phyloP scores from a whole-genome alignment of 37 sponge, comb jelly and placozoan species.

The Spongilla lacustris region DNA sequence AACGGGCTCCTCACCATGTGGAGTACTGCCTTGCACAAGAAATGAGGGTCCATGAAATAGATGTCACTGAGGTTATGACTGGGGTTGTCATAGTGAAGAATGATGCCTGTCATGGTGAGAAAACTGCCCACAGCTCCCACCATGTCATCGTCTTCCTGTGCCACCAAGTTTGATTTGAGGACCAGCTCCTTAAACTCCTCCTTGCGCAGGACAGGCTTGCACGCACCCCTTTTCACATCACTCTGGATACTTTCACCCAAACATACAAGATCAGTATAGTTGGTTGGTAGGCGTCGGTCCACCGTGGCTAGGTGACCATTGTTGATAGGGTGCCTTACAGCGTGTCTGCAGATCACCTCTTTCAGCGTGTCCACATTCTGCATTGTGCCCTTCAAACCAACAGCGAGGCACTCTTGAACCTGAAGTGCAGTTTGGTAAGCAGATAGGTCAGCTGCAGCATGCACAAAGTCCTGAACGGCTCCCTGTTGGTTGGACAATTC shows the following conservation, averaged over 20 bases:
- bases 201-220: conserved; percentile 43
- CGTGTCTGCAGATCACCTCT: conserved; percentile 50
- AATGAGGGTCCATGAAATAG: conserved; percentile 71
- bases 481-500: conserved; percentile 23
- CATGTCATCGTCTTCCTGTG: conserved; percentile 47
- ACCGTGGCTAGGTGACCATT: conserved; percentile 28
- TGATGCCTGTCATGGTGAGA: conserved; percentile 48
- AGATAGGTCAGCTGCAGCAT: background rate
- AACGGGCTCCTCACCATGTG: conserved; percentile 59
- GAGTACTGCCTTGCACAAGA: conserved; percentile 77
- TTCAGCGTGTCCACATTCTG: conserved; percentile 49
- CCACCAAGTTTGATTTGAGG: conserved; percentile 5
- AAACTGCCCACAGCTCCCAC: conserved; percentile 41
- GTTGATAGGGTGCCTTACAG: conserved; percentile 18
- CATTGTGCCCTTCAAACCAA: conserved; percentile 7
- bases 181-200: conserved; percentile 44
- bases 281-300: conserved; percentile 57
- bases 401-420: conserved; percentile 2
- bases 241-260: conserved; percentile 16
- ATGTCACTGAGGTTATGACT: conserved; percentile 59
- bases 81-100: conserved; percentile 67
- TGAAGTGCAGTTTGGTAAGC: background rate
- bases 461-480: background rate
- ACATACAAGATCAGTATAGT: conserved; percentile 42
- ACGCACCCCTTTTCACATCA: background rate